Base-by-base conservation (phyloP, 2,797 vertebrate genomes). In the Gallinago nigripennis region DNA sequence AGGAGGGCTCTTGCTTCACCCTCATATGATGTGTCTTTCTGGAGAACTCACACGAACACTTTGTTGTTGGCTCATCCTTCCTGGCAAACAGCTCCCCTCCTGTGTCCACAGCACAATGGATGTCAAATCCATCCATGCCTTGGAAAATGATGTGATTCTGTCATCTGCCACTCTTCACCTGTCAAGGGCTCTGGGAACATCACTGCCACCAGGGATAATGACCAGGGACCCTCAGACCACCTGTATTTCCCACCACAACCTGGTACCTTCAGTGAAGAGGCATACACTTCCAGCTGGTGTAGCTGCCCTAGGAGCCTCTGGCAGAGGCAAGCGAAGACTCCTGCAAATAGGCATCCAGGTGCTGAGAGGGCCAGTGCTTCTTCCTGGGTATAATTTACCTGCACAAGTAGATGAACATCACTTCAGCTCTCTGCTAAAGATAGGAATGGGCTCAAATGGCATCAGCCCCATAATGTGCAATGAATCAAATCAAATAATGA, bases 71-170 rank as follows among this genome's bases (percentile, higher is more conserved):
- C 3, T 6, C 12, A 21, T 33, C 25, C 15, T 25, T 76, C 50
- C 54, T 53, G 57, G 57, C 39, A 68, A 64, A 64, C 12, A 60
- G 11, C 10, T 82, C 4, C 51, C 66, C 39, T 64, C 14, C 37
- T 41, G 5, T 31, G 6, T 57, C 41, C 33, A 11, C 37, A 76
- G 58, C 35, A 76, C 0, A 3, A 3, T 30, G 45, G 12, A 54
- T 50, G 27, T 3, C 25, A 53, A 72, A 13, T 45, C 17, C 31
- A 72, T 7, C 25, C 0, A 0, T 35, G n/a, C 20, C 39, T 56
- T 75, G 70, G 31, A n/a, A 82, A 61, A 68, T 48, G 1, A 9
- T 31, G 11, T 48, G 35, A 72, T 76, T 71, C 54, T 56, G n/a
- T 89, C 63, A 64, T 68, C 78, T 71, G 48, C 18, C 53, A 46